Conservation (phyloP, 35 echinoderm and acorn worm genomes). For the Nesometra sesokonis region DNA sequence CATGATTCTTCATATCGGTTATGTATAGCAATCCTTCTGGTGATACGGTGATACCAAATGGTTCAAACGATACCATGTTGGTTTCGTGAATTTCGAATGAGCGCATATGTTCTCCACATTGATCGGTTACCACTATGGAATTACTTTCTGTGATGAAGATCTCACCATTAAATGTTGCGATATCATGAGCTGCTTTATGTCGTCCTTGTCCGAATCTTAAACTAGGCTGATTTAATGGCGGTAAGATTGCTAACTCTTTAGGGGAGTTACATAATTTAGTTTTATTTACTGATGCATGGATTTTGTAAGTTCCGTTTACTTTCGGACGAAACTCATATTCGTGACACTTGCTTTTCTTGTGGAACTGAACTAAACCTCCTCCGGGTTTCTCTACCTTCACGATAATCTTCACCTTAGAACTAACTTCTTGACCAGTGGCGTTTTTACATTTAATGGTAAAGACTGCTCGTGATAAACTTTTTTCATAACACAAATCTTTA, state of each 20-base stretch:
- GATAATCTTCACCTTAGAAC: not conserved
- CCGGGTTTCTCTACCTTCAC: not conserved
- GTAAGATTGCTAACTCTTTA: not conserved
- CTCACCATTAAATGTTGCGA: not conserved
- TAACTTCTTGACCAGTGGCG: not conserved
- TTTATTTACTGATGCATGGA: not conserved
- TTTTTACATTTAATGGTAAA: not conserved
- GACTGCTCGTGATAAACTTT: not conserved
- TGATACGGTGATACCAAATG: not conserved
- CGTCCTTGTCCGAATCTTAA: not conserved
- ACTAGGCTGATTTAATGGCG: not conserved
- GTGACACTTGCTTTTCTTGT: not conserved
- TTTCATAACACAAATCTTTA: too few relatives aligned
- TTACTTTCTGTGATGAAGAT: not conserved
- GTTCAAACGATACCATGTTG: not conserved
- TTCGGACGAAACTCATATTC: not conserved
- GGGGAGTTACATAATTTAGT: not conserved
- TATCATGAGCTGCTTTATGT: not conserved
- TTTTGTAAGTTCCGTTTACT: not conserved
- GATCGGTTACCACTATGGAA: not conserved
- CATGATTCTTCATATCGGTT: not conserved
- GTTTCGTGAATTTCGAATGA: not conserved
- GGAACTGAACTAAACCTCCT: not conserved
- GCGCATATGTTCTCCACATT: not conserved
- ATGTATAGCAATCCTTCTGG: not conserved